phyloP scores from a whole-genome alignment of 2,888 invertebrate species.

The Sacculina carcini region DNA sequence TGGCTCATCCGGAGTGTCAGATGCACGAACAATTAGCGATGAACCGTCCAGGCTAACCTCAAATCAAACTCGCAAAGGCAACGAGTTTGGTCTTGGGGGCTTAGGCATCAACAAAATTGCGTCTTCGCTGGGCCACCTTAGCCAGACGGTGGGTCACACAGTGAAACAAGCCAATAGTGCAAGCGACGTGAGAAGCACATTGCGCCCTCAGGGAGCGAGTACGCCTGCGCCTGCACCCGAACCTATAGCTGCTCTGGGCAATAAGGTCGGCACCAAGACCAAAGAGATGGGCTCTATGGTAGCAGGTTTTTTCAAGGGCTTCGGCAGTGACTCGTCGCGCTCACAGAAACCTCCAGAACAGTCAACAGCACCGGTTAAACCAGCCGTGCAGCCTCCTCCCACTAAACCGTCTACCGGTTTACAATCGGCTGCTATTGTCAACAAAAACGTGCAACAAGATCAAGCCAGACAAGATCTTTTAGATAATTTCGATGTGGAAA shows the following conservation, averaged over 20 bases:
- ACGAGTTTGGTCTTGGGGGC: neutral
- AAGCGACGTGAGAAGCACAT: no score
- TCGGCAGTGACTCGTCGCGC: neutral
- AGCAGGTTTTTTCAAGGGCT: neutral
- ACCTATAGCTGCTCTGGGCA: neutral
- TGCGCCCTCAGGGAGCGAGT: neutral
- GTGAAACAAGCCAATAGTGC: neutral
- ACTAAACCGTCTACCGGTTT: neutral
- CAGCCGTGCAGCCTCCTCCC: neutral
- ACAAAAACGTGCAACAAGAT: neutral
- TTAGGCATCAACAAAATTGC: neutral
- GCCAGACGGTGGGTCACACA: neutral
- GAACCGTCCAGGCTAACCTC: neutral
- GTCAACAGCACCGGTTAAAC: neutral
- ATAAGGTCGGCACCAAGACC: neutral
- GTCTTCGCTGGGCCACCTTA: neutral
- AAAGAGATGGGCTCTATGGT: conserved; percentile 1
- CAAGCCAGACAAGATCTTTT: no score
- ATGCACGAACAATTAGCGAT: no score
- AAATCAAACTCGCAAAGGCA: neutral
- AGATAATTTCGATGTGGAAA: neutral
- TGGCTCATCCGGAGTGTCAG: neutral
- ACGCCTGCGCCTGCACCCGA: neutral
- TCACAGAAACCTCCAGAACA: neutral
- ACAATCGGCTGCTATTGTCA: neutral